Evolutionary conservation across 2,113 vertebrate species (phyloP), one percentile per base, ranked within the genome.

Genomic region (Pelodiscus sinensis): DNA sequence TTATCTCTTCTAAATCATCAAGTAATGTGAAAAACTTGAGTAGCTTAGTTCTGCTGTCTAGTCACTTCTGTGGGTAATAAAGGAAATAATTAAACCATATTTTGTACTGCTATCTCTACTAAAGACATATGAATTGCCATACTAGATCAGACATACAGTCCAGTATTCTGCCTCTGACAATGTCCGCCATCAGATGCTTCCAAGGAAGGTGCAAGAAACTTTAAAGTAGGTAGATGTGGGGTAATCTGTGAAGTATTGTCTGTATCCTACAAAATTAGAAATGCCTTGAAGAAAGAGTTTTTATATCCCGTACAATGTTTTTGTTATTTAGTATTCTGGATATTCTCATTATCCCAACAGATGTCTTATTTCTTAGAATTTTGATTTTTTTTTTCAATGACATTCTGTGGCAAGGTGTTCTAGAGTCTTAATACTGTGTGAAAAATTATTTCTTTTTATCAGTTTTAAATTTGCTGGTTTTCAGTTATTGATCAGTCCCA

Each of bases 261-360:
- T 1, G 71, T 57, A 81, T 93, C 90, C 94, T 81, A 90, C 27
- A 58, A 88, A 77, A 92, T 94, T 92, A 83, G 55, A 92, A 93
- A 82, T 65, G 8, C 16, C 65, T 31, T n/a, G 16, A 68, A 68
- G 65, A 88, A 83, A 29, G 73, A 93, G 29, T 35, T 58, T 75
- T 88, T 54, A 3, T 86, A 80, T 87, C 94, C 84, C 82, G 93
- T 73, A 55, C 92, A 94, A 81, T 92, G 88, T 83, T 50, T 8
- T 94, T 81, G 96, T 94, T 92, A 62, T 58, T 68, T 65, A 55
- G 68, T 44, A 85, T 85, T 94, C 52, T 92, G 92, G 24, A 15
- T 90, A 87, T 65, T 82, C 87, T 95, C 95, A 89, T 93, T 68
- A 68, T 68, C 65, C 31, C n/a, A n/a, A 94, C 52, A 93, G 96